Conservation (phyloP, 2,113 vertebrate species). For the human region DNA sequence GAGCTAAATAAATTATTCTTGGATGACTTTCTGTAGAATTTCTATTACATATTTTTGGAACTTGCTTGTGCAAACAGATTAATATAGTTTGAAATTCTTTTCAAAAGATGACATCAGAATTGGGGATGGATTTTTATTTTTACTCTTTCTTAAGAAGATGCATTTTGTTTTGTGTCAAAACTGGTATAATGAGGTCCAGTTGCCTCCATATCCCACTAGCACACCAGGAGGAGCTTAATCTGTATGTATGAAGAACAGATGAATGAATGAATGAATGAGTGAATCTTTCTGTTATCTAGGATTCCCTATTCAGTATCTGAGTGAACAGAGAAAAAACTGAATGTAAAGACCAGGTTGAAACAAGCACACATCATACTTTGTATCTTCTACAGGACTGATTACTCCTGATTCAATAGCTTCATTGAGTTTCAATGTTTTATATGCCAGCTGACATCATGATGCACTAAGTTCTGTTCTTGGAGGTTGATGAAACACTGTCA, state of each 20-base stretch:
- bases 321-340: neutral
- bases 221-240: neutral
- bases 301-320: neutral
- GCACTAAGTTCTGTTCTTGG: neutral
- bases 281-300: neutral
- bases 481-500: neutral
- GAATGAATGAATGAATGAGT: neutral
- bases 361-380: neutral
- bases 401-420: neutral
- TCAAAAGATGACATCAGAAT: conserved; percentile 27
- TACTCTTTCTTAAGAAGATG: neutral
- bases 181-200: neutral
- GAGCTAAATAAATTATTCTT: conserved; percentile 11
- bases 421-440: neutral
- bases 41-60: neutral
- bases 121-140: conserved; percentile 19
- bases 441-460: neutral
- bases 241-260: neutral
- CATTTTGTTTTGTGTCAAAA: neutral
- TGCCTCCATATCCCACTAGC: neutral
- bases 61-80: neutral
- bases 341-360: neutral
- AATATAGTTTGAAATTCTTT: conserved; percentile 34
- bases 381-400: neutral
- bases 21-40: conserved; percentile 19